phyloP scores from a whole-genome alignment of 2,888 invertebrate genomes.

The Eledona agricola region DNA sequence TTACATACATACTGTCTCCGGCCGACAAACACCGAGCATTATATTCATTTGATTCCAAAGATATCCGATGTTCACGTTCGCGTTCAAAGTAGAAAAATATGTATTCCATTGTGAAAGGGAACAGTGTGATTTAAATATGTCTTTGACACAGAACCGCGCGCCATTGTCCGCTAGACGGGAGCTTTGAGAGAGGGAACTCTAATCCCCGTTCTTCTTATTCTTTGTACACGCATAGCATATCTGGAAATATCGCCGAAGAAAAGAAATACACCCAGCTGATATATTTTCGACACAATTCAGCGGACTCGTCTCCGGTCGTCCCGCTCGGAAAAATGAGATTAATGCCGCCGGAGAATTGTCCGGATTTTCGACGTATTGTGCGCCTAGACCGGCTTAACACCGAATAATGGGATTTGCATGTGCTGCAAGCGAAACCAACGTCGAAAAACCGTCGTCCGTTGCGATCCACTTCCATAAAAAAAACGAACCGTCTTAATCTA shows the following conservation, averaged over 20 bases:
- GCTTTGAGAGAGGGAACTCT: slow-evolving; percentile 39
- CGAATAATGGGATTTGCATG: slow-evolving; percentile 3
- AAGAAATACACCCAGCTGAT: slow-evolving; percentile 27
- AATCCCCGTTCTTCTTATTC: slow-evolving; percentile 45
- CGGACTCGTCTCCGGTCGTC: slow-evolving; percentile 22
- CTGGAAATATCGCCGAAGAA: slow-evolving; percentile 36
- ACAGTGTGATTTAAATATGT: slow-evolving; percentile 55
- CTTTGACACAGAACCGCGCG: slow-evolving; percentile 46
- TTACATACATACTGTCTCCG: slow-evolving; percentile 11
- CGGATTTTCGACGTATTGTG: slow-evolving; percentile 18
- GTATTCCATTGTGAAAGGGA: slow-evolving; percentile 53
- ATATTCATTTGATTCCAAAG: slow-evolving; percentile 35
- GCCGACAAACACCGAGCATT: slow-evolving; percentile 12
- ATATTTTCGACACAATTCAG: slow-evolving; percentile 36
- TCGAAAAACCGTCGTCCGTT: too few species aligned
- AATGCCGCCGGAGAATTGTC: slow-evolving; percentile 21
- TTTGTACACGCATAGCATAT: slow-evolving; percentile 44
- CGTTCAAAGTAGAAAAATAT: slow-evolving; percentile 56
- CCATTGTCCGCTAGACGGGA: slow-evolving; percentile 45
- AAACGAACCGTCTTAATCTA: too few species aligned
- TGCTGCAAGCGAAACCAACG: background rate
- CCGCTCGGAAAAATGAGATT: slow-evolving; percentile 38
- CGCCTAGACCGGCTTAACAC: slow-evolving; percentile 12
- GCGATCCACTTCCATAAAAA: too few species aligned
- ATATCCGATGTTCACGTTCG: slow-evolving; percentile 42